These are phyloP conservation scores for Damaliscus lunatus DNA, from an alignment of 2,113 vertebrate species.

Conservation along the genomic window DNA sequence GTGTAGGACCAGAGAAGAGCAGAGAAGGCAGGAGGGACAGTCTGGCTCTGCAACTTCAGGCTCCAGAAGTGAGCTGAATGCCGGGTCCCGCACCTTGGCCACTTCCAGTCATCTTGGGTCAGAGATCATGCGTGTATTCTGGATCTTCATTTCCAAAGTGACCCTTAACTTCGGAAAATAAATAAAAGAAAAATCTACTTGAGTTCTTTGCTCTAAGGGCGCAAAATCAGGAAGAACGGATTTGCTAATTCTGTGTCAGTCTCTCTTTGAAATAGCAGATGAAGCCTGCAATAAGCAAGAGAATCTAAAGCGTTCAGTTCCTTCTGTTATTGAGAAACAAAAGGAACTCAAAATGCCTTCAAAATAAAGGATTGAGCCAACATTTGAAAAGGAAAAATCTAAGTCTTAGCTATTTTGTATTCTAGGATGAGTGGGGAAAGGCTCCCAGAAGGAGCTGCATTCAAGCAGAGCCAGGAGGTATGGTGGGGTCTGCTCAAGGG, in stretches of 20 bases:
- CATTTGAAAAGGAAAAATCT: not conserved
- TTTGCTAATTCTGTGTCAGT: not conserved
- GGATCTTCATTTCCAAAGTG: not conserved
- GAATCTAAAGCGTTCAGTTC: not conserved
- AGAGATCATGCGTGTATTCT: not conserved
- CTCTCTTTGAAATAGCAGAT: not conserved
- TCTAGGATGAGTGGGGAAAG: not conserved
- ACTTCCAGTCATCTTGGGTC: not conserved
- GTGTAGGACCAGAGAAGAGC: not conserved
- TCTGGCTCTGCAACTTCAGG: not conserved
- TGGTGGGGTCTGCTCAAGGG: not conserved
- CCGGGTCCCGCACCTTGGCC: rapidly evolving
- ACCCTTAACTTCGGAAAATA: not conserved
- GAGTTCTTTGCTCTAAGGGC: not conserved
- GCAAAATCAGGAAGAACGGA: not conserved
- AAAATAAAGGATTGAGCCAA: not conserved
- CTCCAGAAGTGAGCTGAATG: not conserved
- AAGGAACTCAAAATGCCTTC: not conserved
- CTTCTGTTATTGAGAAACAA: not conserved
- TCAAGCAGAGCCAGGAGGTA: not conserved
- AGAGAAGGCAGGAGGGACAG: not conserved
- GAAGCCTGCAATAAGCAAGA: not conserved
- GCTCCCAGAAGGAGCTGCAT: not conserved
- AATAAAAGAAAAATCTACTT: not conserved
- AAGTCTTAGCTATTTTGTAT: not conserved